Evolutionary conservation across 2,797 vertebrate genomes (phyloP), one percentile per base, ranked within the genome.

Genomic region (Coreius guichenoti): DNA sequence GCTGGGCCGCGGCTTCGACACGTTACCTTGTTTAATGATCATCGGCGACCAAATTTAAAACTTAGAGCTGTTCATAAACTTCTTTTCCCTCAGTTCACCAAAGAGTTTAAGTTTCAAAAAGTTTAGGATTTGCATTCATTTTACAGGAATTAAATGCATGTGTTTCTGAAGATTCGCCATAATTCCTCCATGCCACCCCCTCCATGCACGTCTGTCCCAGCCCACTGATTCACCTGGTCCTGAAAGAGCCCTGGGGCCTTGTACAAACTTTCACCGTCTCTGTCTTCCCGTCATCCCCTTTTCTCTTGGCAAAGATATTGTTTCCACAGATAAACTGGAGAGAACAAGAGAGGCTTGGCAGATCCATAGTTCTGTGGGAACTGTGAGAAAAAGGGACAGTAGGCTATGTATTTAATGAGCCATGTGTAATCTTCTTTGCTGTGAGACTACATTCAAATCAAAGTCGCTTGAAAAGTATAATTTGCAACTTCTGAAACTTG

Each of bases 151-250:
- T 68, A 84, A 70, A 84, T 58, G 56, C 43, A 33, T 23, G 51
- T 54, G 67, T 72, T 16, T 45, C 29, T 75, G 76, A 80, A 76
- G 47, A 78, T 84, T 68, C 9, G 61, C 23, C 45, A 23, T 81
- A 83, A 84, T 49, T 72, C 63, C 33, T 81, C 43, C 29, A 19
- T 45, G 21, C 79, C 79, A 26, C 74, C 83, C 76, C 54, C 65
- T 67, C 73, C 45, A 5, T 79, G 74, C 26, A 11, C 8, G n/a
- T 90, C 86, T 94, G 92, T 94, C 92, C 91, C 93, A 94, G 94
- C 95, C 94, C 93, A 94, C 93, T 95, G 94, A 94, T 94, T 95
- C 94, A 95, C 94, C 93, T 95, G 93, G 92, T 93, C 92, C 92
- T 92, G 92, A 92, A 93, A 94, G 92, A 92, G 92, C 93, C 94